A percentile compares a stretch with the other conserved stretches of the same genome.
phyloP scores from a whole-genome alignment of 2,797 vertebrate genomes.

The Tinamus major region DNA sequence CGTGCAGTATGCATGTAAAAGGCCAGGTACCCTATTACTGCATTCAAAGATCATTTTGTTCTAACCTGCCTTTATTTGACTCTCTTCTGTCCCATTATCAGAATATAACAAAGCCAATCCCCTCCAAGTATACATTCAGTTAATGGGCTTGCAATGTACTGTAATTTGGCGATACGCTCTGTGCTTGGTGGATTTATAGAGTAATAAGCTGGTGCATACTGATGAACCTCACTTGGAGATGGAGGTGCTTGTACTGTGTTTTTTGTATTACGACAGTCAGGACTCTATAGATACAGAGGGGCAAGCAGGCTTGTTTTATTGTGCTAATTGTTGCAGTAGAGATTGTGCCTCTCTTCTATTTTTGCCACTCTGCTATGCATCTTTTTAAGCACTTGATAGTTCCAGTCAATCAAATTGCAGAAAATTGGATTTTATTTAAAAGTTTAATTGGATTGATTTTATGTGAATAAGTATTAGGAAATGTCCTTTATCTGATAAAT shows the following conservation, averaged over 20 bases:
- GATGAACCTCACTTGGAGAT: neutral
- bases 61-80: slow-evolving; percentile 6
- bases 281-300: neutral
- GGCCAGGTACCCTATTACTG: neutral
- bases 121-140: slow-evolving; percentile 47
- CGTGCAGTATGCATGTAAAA: neutral
- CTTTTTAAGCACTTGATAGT: slow-evolving; percentile 12
- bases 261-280: neutral
- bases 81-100: slow-evolving; percentile 35
- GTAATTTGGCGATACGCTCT: slow-evolving; percentile 13
- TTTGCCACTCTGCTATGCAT: neutral
- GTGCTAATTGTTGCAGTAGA: neutral
- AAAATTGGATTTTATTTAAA: slow-evolving; percentile 48
- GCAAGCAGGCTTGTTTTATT: neutral
- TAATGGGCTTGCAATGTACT: neutral
- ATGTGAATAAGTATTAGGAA: neutral
- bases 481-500: slow-evolving; percentile 26
- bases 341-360: neutral
- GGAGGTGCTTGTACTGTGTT: neutral
- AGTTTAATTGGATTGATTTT: slow-evolving; percentile 41
- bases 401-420: neutral
- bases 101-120: slow-evolving; percentile 28
- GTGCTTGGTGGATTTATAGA: slow-evolving; percentile 13
- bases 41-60: neutral
- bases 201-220: slow-evolving; percentile 20